A percentile compares a stretch with the other conserved stretches of the same genome.
Evolutionary conservation across 2,113 vertebrate genomes (phyloP).

Genomic region (Terrapene triunguis): DNA sequence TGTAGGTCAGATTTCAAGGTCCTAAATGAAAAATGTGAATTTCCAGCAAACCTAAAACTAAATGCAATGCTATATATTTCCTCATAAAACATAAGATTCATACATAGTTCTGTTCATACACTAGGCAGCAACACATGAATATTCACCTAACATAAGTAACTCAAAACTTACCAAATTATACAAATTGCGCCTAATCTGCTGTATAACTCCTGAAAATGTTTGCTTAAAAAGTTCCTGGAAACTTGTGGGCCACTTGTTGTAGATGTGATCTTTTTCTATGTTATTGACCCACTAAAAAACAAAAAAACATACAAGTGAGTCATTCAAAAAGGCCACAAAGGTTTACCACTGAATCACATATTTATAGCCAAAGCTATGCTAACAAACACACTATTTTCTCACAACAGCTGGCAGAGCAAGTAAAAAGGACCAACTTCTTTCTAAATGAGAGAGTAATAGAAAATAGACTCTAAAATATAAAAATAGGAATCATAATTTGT

Average conservation of each 20-base stretch:
- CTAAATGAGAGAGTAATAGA: background rate
- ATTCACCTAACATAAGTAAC: background rate
- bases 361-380: background rate
- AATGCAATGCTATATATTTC: background rate
- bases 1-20: background rate
- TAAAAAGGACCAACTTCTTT: background rate
- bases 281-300: slow-evolving; percentile 93
- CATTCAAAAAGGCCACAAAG: background rate
- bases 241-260: slow-evolving; percentile 88
- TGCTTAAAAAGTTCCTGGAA: slow-evolving; percentile 91
- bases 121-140: background rate
- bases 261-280: slow-evolving; percentile 91
- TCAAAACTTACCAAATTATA: slow-evolving; percentile 91
- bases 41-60: background rate
- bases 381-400: background rate
- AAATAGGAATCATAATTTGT: background rate
- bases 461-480: background rate
- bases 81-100: background rate
- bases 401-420: background rate
- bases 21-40: background rate
- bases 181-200: slow-evolving; percentile 92
- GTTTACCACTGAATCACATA: background rate
- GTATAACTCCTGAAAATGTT: slow-evolving; percentile 88
- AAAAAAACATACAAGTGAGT: background rate
- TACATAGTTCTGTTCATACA: background rate